Conservation (phyloP, 2,797 vertebrate genomes). For the Phrynocephalus forsythii region DNA sequence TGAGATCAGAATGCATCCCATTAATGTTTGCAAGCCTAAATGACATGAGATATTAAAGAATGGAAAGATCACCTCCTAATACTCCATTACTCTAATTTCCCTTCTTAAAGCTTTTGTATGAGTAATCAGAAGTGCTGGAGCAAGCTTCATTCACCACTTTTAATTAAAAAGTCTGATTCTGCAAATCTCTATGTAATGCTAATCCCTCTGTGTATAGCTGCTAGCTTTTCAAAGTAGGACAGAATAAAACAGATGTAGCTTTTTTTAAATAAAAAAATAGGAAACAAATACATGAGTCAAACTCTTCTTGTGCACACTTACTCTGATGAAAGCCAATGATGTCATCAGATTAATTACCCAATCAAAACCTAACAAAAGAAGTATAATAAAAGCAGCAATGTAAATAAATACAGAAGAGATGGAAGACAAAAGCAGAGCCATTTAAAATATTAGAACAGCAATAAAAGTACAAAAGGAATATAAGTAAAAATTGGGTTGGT, state of each 20-base stretch:
- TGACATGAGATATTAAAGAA: slow-evolving; percentile 61
- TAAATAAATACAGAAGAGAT: no score
- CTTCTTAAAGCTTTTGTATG: slow-evolving; percentile 69
- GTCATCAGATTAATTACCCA: no score
- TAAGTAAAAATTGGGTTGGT: neutral
- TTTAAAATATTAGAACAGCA: no score
- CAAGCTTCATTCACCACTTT: slow-evolving; percentile 61
- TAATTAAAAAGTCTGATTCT: slow-evolving; percentile 68
- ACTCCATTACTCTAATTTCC: slow-evolving; percentile 72
- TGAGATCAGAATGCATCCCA: slow-evolving; percentile 49
- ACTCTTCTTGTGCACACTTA: no score
- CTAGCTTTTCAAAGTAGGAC: slow-evolving; percentile 48
- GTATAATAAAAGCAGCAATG: no score
- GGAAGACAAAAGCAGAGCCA: no score
- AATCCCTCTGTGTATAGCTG: slow-evolving; percentile 60
- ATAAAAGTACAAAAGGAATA: neutral
- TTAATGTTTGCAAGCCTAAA: slow-evolving; percentile 60
- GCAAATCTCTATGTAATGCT: slow-evolving; percentile 64
- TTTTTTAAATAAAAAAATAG: slow-evolving; percentile 33
- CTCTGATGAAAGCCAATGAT: no score
- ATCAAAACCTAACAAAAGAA: no score
- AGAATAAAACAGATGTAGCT: slow-evolving; percentile 22
- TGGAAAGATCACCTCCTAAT: slow-evolving; percentile 66
- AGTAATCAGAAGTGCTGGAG: slow-evolving; percentile 69
- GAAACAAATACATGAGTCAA: slow-evolving; percentile 11